phyloP scores from a whole-genome alignment of 2,888 invertebrate species.

The Sphecodes monilicornis region DNA sequence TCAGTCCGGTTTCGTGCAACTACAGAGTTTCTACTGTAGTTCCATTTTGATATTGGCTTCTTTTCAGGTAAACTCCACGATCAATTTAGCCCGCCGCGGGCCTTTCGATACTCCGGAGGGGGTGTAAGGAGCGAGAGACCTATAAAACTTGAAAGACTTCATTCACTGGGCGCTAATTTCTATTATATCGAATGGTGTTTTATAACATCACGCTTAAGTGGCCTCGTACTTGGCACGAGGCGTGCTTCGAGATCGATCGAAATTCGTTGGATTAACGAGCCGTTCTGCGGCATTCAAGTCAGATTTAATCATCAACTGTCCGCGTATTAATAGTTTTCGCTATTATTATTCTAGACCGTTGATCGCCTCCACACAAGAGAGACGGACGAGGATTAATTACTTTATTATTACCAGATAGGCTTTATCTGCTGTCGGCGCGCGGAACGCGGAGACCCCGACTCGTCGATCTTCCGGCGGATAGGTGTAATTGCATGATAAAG shows the following conservation, averaged over 20 bases:
- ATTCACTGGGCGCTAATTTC: neutral
- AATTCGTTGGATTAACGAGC: neutral
- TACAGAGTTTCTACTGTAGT: too few relatives aligned
- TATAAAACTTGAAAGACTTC: conserved; percentile 5
- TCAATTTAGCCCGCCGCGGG: neutral
- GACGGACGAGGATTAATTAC: conserved; percentile 14
- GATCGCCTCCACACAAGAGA: neutral
- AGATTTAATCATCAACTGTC: conserved; percentile 10
- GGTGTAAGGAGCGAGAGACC: neutral
- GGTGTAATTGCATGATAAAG: conserved; percentile 23
- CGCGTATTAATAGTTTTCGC: neutral
- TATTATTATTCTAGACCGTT: neutral
- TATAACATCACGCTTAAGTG: conserved; percentile 13
- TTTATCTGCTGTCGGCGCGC: neutral
- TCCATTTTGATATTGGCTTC: neutral
- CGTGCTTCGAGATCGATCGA: neutral
- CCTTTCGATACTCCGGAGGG: neutral
- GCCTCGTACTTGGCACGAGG: neutral
- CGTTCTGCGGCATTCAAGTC: neutral
- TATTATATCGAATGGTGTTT: conserved; percentile 6
- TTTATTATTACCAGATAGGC: conserved; percentile 3
- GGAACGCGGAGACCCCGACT: neutral
- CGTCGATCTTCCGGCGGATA: conserved; percentile 6
- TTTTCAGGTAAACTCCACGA: neutral
- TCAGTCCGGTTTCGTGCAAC: too few relatives aligned